Base-by-base conservation (phyloP, 2,888 invertebrate species). In the Vanessa cardui region DNA sequence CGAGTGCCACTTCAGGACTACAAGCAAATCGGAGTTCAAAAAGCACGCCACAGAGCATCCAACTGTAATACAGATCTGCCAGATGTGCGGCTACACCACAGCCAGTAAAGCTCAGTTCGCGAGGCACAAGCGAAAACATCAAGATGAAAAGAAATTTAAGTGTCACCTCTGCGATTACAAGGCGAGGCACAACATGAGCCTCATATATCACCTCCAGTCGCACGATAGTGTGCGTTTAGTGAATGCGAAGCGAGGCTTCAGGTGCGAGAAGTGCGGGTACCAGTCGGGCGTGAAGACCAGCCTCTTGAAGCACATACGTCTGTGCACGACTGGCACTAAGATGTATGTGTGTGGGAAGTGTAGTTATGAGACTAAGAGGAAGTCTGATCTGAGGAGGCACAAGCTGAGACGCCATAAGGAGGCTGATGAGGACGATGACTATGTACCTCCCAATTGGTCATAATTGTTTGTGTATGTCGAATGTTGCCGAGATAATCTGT, bases 151-250 rank as follows among this genome's bases (percentile, higher is more conserved):
- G 7, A 72, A 77, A 0, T 87, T 72, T 69, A 81, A 82, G 21
- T 90, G 90, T 5, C 82, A 85, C 0, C n/a, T 86, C 0, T 90
- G 91, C 26, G 79, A 79, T 0, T 90, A 85, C 31, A 77, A 76
- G n/a, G 87, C 90, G 0, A 80, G 80, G 0, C 87, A 89, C 20
- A 81, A 81, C 39, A 89, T 90, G 88, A 86, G 85, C 26, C 21
- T 91, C 0, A 73, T 86, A 0, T 89, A 88, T 56, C 91, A 92
- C 64, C 18, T 91, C 6, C 84, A 85, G 16, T 76, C 80, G 0
- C 90, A 91, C 15, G 66, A 68, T 0, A 61, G 62, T 4, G n/a
- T 62, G 0, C 49, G 39, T 12, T 15, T 47, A 31, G 66, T 64
- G 44, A 69, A 46, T 8, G 39, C 39, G 0, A 66, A 64, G 6